Base-by-base conservation (phyloP, 1,140 invertebrate species). In the Varroa destructor region DNA sequence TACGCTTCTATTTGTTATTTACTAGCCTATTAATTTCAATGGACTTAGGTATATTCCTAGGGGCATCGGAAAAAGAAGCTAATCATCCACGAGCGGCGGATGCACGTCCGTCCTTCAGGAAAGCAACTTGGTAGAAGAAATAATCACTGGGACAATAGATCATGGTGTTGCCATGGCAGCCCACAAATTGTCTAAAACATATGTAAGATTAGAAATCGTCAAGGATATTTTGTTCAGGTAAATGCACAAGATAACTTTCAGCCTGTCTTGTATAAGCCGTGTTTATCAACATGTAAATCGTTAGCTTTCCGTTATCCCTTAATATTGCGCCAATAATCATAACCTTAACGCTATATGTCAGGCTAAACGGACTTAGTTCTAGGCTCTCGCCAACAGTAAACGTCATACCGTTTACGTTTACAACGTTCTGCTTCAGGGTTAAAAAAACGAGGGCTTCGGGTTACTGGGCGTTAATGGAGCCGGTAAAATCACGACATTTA, bases 401-500 rank as follows among this genome's bases (percentile, higher is more conserved):
- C 25, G 25, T 25, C 25, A 25, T 25, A 25, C 25, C 25, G 25
- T 25, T 25, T 25, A 25, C 25, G 25, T 25, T 25, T 25, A 25
- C 25, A 25, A 25, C 25, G 25, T 51, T 3, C 91, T 1, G 86
- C 83, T 76, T 91, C 76, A 84, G 85, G 0, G 86, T 90, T 0
- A 82, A 84, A 58, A 83, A n/a, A 87, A 88, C 1, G 88, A 95
- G 81, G 94, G 91, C 77, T 95, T 95, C 79, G 92, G 92, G 1
- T 80, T 97, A 54, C 81, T 97, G 43, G 93, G 93, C 8, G 84
- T 89, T 1, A 93, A 93, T 79, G 89, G 89, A n/a, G 88, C 89
- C 46, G 81, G 81, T 3, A 86, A 86, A 77, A 85, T 85, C 8
- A 85, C 84, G 14, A 84, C 84, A 12, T 86, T 86, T 76, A 83